phyloP scores from a whole-genome alignment of 2,797 vertebrate species.

The Semotilus atromaculatus region DNA sequence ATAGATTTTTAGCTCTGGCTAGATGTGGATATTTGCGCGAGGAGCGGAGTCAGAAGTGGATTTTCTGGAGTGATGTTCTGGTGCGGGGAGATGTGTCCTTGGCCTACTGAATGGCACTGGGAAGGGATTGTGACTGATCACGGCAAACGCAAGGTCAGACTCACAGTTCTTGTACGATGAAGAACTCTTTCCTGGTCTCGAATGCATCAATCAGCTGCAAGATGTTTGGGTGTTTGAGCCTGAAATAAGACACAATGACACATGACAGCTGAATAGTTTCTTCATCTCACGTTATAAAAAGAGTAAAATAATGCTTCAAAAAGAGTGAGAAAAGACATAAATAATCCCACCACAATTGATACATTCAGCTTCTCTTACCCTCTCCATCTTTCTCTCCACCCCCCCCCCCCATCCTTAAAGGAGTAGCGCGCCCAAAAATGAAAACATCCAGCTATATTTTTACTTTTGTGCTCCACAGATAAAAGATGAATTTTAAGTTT shows the following conservation, averaged over 20 bases:
- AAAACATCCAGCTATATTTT: neutral
- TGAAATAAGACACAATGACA: constrained; percentile 66
- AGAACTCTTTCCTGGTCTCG: constrained; percentile 88
- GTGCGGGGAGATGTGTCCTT: constrained; percentile 29
- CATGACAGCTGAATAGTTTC: constrained; percentile 32
- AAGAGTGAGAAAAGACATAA: constrained; percentile 38
- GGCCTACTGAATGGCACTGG: constrained; percentile 35
- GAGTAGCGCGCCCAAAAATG: neutral
- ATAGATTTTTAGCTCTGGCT: constrained; percentile 13
- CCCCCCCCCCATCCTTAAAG: neutral
- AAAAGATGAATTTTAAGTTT: neutral
- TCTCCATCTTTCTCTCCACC: neutral
- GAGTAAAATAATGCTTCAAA: constrained; percentile 41
- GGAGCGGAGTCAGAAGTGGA: neutral
- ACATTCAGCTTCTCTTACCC: constrained; percentile 7
- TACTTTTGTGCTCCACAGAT: neutral
- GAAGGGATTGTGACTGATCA: constrained; percentile 35
- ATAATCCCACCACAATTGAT: constrained; percentile 8
- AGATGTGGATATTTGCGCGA: constrained; percentile 23
- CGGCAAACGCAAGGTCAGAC: constrained; percentile 61
- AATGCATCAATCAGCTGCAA: constrained; percentile 88
- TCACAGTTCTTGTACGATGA: constrained; percentile 90
- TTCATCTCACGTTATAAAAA: constrained; percentile 43
- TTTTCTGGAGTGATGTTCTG: constrained; percentile 14
- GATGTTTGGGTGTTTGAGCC: constrained; percentile 88